phyloP scores from a whole-genome alignment of 92 coral and sea anemone genomes.

The Metridium senile region DNA sequence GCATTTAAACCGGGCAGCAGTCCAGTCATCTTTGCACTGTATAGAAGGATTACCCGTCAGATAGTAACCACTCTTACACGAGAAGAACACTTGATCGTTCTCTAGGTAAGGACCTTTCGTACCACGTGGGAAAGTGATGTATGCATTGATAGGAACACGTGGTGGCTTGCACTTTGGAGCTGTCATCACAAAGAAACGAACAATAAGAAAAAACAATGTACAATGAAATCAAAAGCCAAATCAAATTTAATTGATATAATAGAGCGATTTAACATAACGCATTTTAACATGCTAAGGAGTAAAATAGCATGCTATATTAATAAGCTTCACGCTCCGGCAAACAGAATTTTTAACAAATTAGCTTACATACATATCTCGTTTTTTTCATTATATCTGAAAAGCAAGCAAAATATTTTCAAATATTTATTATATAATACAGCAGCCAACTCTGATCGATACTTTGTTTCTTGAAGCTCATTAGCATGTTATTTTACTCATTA shows the following conservation, averaged over 20 bases:
- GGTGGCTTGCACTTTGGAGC: conserved; percentile 76
- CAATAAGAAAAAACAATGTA: not conserved
- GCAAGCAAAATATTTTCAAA: too few relatives aligned
- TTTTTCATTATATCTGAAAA: too few relatives aligned
- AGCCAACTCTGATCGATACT: too few relatives aligned
- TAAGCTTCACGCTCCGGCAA: too few relatives aligned
- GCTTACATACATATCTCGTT: too few relatives aligned
- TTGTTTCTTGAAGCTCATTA: too few relatives aligned
- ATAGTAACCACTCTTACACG: conserved; percentile 67
- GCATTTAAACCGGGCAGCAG: conserved; percentile 50
- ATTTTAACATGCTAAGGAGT: too few relatives aligned
- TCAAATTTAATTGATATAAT: not conserved
- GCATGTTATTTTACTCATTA: too few relatives aligned
- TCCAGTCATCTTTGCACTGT: conserved; percentile 65
- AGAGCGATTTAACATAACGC: too few relatives aligned
- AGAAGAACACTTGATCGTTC: conserved; percentile 68
- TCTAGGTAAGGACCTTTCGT: conserved; percentile 57
- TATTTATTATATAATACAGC: too few relatives aligned
- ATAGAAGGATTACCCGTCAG: conserved; percentile 68
- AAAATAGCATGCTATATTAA: too few relatives aligned
- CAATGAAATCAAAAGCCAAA: not conserved
- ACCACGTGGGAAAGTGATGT: conserved; percentile 62
- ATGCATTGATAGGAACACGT: conserved; percentile 55
- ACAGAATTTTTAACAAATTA: too few relatives aligned
- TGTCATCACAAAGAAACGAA: conserved; percentile 8